A percentile compares a stretch with the other conserved stretches of the same genome.
Conservation (phyloP, 2,888 invertebrate genomes). For the Agrotis segetum region DNA sequence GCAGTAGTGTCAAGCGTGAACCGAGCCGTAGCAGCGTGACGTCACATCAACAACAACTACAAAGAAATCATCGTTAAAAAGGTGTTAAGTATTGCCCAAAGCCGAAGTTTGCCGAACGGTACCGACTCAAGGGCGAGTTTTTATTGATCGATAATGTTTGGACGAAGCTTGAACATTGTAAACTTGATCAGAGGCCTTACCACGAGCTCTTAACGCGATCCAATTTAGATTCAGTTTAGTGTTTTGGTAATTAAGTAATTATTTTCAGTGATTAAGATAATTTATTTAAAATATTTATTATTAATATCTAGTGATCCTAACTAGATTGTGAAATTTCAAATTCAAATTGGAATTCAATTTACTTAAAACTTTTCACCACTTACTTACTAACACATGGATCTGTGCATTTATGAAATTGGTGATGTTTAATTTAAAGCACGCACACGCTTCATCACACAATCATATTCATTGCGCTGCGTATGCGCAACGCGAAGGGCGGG, state of each 20-base stretch:
- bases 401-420: neutral
- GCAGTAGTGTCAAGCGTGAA: slow-evolving; percentile 30
- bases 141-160: slow-evolving; percentile 5
- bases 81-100: slow-evolving; percentile 11
- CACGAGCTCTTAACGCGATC: too few relatives aligned
- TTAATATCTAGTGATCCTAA: neutral
- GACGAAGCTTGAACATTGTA: neutral
- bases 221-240: too few relatives aligned
- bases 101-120: slow-evolving; percentile 6
- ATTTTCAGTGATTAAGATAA: neutral
- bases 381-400: neutral
- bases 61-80: slow-evolving; percentile 2
- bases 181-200: too few relatives aligned
- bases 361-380: too few relatives aligned
- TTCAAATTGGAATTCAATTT: too few relatives aligned
- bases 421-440: neutral
- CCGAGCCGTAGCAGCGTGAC: slow-evolving; percentile 29
- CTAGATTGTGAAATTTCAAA: too few relatives aligned
- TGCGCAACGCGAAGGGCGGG: slow-evolving; percentile 38
- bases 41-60: slow-evolving; percentile 18
- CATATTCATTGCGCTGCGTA: neutral
- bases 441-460: too few relatives aligned
- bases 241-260: neutral
- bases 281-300: neutral
- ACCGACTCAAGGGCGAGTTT: slow-evolving; percentile 16